These are phyloP conservation scores for Philhelius pedissequus DNA, from an alignment of 2,888 invertebrate genomes.

Conservation along the genomic window DNA sequence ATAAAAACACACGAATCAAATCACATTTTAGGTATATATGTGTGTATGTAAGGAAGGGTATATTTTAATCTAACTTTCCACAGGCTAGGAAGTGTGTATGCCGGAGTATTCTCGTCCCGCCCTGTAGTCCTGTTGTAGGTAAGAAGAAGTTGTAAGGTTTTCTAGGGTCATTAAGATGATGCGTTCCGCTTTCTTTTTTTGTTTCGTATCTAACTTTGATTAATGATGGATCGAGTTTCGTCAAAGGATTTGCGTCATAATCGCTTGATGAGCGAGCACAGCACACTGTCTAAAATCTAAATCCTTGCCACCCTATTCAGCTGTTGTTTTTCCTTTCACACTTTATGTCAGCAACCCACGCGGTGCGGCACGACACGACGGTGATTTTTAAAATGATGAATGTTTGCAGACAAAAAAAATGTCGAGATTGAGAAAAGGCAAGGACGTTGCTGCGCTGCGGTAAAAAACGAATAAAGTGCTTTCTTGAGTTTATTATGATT, in stretches of 20 bases:
- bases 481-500: constrained; percentile 50
- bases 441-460: background rate
- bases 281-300: background rate
- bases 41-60: background rate
- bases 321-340: constrained; percentile 49
- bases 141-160: background rate
- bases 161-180: constrained; percentile 34
- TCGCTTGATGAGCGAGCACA: constrained; percentile 32
- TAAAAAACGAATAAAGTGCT: constrained; percentile 27
- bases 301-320: constrained; percentile 27
- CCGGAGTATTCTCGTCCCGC: background rate
- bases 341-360: constrained; percentile 32
- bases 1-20: background rate
- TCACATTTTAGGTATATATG: background rate
- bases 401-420: background rate
- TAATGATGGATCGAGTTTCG: constrained; percentile 64
- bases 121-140: background rate
- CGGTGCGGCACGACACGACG: no score
- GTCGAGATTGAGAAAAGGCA: background rate
- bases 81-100: background rate
- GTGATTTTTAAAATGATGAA: constrained; percentile 59
- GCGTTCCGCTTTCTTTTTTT: background rate
- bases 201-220: constrained; percentile 23
- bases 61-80: constrained; percentile 31
- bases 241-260: constrained; percentile 57